Conservation (phyloP, 2,797 vertebrate genomes). For the Trachops cirrhosus region DNA sequence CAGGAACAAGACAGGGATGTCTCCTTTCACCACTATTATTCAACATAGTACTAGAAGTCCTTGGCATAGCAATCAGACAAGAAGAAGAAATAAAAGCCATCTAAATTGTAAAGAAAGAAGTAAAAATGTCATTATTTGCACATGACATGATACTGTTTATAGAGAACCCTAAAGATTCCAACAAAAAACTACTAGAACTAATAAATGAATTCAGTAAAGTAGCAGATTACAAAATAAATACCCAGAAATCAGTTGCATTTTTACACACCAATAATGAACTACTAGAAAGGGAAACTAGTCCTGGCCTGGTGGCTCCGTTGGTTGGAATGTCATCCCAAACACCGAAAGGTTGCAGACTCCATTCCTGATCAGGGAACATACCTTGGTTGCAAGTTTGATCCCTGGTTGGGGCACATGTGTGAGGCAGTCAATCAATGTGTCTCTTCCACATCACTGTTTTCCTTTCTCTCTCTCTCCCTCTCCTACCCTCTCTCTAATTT, state of each 20-base stretch:
- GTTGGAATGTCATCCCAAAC: too few relatives aligned
- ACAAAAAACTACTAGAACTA: neutral
- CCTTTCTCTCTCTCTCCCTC: too few relatives aligned
- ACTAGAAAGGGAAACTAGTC: neutral
- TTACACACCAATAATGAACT: neutral
- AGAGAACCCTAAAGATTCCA: neutral
- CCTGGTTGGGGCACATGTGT: too few relatives aligned
- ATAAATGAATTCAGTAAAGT: neutral
- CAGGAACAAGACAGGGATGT: neutral
- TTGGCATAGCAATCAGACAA: neutral
- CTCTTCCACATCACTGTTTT: too few relatives aligned
- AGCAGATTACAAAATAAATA: neutral
- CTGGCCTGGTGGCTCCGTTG: too few relatives aligned
- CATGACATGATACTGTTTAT: neutral
- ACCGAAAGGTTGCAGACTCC: too few relatives aligned
- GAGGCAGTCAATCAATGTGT: too few relatives aligned
- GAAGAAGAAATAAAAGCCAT: neutral
- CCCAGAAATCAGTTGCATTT: neutral
- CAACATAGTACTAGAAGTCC: neutral
- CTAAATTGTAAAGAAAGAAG: neutral
- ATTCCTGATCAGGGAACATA: too few relatives aligned
- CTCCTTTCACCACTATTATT: neutral
- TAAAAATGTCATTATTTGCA: neutral
- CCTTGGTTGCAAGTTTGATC: too few relatives aligned
- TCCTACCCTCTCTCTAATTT: too few relatives aligned